Evolutionary conservation across 2,113 vertebrate species (phyloP).

Genomic region (Macquaria ambigua): DNA sequence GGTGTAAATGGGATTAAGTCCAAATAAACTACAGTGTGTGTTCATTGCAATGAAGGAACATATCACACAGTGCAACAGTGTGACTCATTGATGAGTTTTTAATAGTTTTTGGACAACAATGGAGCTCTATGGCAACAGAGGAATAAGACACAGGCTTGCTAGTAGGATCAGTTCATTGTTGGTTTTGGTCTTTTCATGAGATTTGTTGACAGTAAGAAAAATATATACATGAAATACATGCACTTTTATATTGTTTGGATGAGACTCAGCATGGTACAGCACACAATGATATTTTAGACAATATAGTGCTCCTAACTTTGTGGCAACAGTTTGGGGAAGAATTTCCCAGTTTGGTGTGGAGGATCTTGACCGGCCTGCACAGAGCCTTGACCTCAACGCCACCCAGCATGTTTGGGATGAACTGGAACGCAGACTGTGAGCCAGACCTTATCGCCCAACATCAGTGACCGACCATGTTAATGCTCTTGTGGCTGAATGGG

Average conservation of each 20-base stretch:
- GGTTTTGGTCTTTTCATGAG: not conserved
- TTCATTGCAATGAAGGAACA: not conserved
- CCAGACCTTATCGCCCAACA: not conserved
- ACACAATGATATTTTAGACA: not conserved
- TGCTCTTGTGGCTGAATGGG: not conserved
- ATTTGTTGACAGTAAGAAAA: not conserved
- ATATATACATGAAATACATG: not conserved
- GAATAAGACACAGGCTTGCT: not conserved
- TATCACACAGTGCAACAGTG: not conserved
- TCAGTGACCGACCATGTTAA: not conserved
- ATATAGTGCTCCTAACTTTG: not conserved
- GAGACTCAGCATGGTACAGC: not conserved
- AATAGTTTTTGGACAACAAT: not conserved
- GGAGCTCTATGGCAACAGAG: not conserved
- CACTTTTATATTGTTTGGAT: not conserved
- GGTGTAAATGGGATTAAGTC: not conserved
- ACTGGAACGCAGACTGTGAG: not conserved
- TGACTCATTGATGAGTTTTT: not conserved
- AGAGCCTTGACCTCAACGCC: not conserved
- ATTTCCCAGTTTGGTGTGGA: not conserved
- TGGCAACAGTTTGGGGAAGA: too few species aligned
- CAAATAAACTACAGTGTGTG: not conserved
- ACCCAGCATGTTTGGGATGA: not conserved
- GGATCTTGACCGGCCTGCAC: not conserved
- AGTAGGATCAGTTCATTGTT: not conserved